Conservation (phyloP, 2,797 vertebrate genomes). For the Basileuterus tristriatus region DNA sequence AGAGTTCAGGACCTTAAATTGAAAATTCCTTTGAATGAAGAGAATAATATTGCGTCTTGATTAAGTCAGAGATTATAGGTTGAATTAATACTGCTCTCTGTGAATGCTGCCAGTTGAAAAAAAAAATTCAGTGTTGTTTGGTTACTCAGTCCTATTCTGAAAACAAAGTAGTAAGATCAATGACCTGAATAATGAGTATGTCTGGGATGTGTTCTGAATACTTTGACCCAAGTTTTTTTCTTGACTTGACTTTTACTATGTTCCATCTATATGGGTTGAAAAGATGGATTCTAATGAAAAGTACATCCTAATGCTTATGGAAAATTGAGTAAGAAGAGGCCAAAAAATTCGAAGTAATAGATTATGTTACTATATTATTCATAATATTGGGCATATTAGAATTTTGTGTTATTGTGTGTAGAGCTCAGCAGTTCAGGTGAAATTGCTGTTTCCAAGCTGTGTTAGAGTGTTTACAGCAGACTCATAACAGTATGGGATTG, state of each 20-base stretch:
- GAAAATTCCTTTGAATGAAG: slow-evolving; percentile 2
- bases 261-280: not conserved
- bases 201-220: not conserved
- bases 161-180: not conserved
- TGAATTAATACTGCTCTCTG: not conserved
- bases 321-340: not conserved
- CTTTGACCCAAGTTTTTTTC: not conserved
- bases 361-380: not conserved
- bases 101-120: not conserved
- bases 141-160: not conserved
- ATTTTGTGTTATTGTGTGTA: not conserved
- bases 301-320: not conserved
- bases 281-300: not conserved
- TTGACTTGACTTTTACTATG: not conserved
- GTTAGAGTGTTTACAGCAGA: not conserved
- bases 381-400: not conserved
- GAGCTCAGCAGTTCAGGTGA: not conserved
- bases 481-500: not conserved
- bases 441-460: not conserved
- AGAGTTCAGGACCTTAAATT: not conserved
- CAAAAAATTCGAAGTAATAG: not conserved
- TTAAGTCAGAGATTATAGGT: not conserved
- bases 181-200: not conserved
- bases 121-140: not conserved
- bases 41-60: not conserved